phyloP scores from a whole-genome alignment of 64 coral and sea anemone genomes.

The Acropora yongei region DNA sequence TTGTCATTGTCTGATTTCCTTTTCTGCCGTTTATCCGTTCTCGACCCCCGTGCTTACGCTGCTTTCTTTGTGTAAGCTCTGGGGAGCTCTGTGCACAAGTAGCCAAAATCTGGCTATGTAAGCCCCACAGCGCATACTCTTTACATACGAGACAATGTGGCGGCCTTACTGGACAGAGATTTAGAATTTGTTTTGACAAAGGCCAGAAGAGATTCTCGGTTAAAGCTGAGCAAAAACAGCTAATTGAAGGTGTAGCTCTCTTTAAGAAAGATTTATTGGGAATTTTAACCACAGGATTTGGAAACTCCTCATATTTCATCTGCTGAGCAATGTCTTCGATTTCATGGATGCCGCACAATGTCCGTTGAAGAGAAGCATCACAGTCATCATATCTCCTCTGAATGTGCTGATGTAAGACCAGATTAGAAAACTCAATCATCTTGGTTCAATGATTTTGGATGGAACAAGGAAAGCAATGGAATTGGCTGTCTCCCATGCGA shows the following conservation, averaged over 20 bases:
- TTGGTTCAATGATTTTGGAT: background rate
- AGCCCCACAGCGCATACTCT: no score
- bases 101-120: no score
- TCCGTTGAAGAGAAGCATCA: background rate
- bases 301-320: conserved; percentile 43
- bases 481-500: background rate
- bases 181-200: background rate
- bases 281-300: conserved; percentile 45
- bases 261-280: conserved; percentile 28
- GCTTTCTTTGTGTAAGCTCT: no score
- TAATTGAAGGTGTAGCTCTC: background rate
- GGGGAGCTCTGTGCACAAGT: no score
- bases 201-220: background rate
- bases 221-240: background rate
- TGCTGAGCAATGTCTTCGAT: conserved; percentile 19
- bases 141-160: no score
- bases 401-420: conserved; percentile 54
- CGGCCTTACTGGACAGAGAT: background rate
- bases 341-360: background rate
- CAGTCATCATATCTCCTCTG: conserved; percentile 39
- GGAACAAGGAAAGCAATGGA: background rate
- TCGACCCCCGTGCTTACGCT: no score
- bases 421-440: conserved; percentile 13
- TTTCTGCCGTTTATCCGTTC: no score
- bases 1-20: no score